Conservation (phyloP, 1,140 invertebrate species). For the Anoplophora glabripennis region DNA sequence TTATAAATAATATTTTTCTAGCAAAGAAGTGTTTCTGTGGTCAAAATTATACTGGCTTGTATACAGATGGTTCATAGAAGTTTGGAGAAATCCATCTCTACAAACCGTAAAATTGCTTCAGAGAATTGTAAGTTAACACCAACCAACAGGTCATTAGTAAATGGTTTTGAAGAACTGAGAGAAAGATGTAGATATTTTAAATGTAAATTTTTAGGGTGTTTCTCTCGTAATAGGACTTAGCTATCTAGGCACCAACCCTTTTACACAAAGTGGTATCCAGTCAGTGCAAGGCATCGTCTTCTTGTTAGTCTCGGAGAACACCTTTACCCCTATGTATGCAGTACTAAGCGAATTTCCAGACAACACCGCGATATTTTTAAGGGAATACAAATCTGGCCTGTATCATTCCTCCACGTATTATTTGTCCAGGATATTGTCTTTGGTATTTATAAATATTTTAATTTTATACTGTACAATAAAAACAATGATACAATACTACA, state of each 20-base stretch:
- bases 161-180: constrained; percentile 1
- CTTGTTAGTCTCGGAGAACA: constrained; percentile 82
- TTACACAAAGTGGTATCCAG: constrained; percentile 75
- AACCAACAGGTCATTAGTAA: neutral
- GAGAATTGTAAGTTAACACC: constrained; percentile 65
- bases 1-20: constrained; percentile 37
- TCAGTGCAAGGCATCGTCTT: constrained; percentile 80
- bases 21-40: constrained; percentile 59
- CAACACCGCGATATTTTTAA: constrained; percentile 71
- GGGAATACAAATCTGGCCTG: constrained; percentile 74
- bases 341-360: constrained; percentile 75
- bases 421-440: constrained; percentile 66
- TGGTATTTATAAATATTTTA: no score
- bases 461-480: no score
- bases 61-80: constrained; percentile 64
- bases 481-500: no score
- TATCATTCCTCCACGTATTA: constrained; percentile 75
- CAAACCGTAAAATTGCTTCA: constrained; percentile 69
- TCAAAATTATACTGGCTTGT: constrained; percentile 67
- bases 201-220: constrained; percentile 55
- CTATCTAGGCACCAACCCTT: constrained; percentile 65
- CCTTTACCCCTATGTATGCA: constrained; percentile 83
- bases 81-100: constrained; percentile 69
- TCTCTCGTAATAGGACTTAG: constrained; percentile 75
- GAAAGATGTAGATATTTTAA: neutral